Conservation (phyloP, 2,113 vertebrate species). For the Passerina amoena region DNA sequence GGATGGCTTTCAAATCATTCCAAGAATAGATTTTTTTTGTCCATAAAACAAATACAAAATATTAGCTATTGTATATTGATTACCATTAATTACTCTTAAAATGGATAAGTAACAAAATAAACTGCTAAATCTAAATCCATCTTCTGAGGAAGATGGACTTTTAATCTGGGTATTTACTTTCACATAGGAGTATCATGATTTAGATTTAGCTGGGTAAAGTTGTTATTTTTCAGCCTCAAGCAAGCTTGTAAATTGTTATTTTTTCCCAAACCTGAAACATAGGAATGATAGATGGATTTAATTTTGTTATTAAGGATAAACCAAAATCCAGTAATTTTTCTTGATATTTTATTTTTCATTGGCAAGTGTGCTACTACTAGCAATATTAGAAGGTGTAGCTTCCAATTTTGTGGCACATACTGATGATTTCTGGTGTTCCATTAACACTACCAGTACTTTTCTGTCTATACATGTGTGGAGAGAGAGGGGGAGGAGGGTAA, state of each 20-base stretch:
- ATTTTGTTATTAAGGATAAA: neutral
- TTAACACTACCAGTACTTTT: neutral
- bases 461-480: accelerated
- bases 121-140: neutral
- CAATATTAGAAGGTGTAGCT: neutral
- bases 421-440: neutral
- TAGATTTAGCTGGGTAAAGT: neutral
- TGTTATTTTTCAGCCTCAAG: neutral
- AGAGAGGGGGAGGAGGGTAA: neutral
- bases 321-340: neutral
- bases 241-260: neutral
- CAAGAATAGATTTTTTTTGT: neutral
- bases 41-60: neutral
- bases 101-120: neutral
- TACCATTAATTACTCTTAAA: neutral
- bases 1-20: neutral
- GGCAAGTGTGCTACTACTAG: neutral
- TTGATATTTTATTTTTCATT: neutral
- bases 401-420: neutral
- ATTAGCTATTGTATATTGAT: neutral
- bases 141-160: neutral
- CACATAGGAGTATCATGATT: neutral
- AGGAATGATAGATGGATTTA: neutral
- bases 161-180: neutral
- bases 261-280: neutral